Conservation (phyloP, 2,113 vertebrate genomes). For the Boleophthalmus pectinirostris region DNA sequence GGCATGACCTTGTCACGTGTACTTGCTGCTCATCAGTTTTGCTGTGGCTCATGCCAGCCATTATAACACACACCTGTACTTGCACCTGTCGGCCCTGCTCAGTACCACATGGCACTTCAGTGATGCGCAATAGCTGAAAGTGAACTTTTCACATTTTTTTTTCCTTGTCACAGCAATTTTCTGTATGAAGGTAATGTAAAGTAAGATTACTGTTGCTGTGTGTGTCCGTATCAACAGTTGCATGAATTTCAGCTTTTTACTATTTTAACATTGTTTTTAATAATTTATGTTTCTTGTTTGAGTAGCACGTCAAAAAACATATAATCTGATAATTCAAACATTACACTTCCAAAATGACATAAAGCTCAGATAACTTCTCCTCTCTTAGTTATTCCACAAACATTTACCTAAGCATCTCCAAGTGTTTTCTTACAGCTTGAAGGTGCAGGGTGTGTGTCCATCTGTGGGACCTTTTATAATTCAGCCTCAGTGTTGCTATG, state of each 20-base stretch:
- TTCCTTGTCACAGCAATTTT: too few relatives aligned
- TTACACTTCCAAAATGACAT: neutral
- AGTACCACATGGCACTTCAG: conserved; percentile 61
- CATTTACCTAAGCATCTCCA: neutral
- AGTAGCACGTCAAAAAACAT: neutral
- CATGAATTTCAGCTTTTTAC: neutral
- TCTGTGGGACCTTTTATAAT: conserved; percentile 62
- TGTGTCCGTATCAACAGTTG: too few relatives aligned
- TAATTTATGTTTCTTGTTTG: neutral
- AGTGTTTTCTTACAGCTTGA: conserved; percentile 6
- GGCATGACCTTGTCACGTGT: neutral
- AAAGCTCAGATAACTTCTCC: neutral
- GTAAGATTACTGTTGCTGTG: too few relatives aligned
- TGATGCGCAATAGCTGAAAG: conserved; percentile 16
- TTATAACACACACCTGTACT: conserved; percentile 73
- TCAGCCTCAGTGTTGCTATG: conserved; percentile 56
- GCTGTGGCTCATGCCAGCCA: conserved; percentile 61
- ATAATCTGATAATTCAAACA: neutral
- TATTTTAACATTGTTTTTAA: neutral
- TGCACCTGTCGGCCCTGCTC: conserved; percentile 71
- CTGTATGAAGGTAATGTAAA: too few relatives aligned
- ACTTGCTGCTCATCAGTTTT: conserved; percentile 32
- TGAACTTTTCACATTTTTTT: conserved; percentile 11
- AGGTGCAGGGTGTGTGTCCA: conserved; percentile 25
- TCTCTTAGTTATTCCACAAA: neutral